Conservation (phyloP, 2,797 vertebrate species). For the Danio tinwini region DNA sequence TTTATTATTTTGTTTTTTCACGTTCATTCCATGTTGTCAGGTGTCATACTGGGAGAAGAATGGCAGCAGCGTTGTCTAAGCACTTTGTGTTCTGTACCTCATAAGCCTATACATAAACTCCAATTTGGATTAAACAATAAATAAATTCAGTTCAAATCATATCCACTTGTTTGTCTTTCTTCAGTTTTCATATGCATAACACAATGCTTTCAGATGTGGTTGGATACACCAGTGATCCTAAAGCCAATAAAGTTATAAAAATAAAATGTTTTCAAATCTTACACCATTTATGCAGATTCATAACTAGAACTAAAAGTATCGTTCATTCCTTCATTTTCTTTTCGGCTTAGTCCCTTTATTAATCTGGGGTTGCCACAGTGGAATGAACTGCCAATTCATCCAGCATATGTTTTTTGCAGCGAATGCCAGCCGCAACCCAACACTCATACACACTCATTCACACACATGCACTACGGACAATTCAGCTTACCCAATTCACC, state of each 20-base stretch:
- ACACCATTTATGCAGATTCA: no score
- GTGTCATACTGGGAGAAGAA: constrained; percentile 67
- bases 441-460: no score
- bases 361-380: no score
- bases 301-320: no score
- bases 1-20: constrained; percentile 59
- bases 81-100: constrained; percentile 84
- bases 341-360: no score
- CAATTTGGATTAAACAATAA: constrained; percentile 70
- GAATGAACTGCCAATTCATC: no score
- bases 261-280: background rate
- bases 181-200: background rate
- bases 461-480: no score
- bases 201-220: background rate
- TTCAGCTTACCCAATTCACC: no score
- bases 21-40: constrained; percentile 65
- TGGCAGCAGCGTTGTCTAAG: constrained; percentile 75
- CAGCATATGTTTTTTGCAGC: no score
- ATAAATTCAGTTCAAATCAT: constrained; percentile 76
- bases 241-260: background rate
- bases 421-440: no score
- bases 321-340: no score
- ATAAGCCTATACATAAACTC: constrained; percentile 72
- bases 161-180: constrained; percentile 31
- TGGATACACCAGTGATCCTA: background rate